Conservation (phyloP, 2,888 invertebrate species). For the Danaus chrysippus region DNA sequence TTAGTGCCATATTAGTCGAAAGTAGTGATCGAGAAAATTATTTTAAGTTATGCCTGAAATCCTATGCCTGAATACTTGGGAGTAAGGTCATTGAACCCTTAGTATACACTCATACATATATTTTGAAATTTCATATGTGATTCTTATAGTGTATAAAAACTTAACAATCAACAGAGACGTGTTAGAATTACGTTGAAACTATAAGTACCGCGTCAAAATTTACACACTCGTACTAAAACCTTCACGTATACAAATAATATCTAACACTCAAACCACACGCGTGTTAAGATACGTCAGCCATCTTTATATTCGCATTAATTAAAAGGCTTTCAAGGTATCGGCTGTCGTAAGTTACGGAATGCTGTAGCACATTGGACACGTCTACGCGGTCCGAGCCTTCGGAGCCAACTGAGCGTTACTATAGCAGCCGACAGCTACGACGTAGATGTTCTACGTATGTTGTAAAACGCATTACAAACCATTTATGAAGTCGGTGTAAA, state of each 20-base stretch:
- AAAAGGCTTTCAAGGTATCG: constrained; percentile 49
- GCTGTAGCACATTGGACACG: constrained; percentile 46
- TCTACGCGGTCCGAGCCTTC: constrained; percentile 61
- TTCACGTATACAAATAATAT: constrained; percentile 33
- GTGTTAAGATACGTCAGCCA: constrained; percentile 37
- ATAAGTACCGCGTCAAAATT: no score
- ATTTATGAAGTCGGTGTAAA: constrained; percentile 35
- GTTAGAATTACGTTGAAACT: no score
- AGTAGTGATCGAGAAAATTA: constrained; percentile 21
- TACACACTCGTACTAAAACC: constrained; percentile 14
- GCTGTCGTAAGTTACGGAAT: constrained; percentile 25
- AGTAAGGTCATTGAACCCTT: constrained; percentile 24
- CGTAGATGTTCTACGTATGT: constrained; percentile 49
- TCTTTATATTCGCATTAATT: constrained; percentile 53
- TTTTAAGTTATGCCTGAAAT: constrained; percentile 24
- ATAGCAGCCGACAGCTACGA: constrained; percentile 67
- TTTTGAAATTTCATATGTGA: not conserved
- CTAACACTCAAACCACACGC: constrained; percentile 36
- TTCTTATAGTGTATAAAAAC: no score
- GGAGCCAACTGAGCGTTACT: constrained; percentile 68
- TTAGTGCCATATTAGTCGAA: constrained; percentile 13
- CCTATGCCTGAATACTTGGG: constrained; percentile 24
- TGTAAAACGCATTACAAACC: constrained; percentile 27
- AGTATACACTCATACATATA: constrained; percentile 16
- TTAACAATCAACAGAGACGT: no score